Evolutionary conservation across 2,113 vertebrate species (phyloP).

Genomic region (Ciconia maguari): DNA sequence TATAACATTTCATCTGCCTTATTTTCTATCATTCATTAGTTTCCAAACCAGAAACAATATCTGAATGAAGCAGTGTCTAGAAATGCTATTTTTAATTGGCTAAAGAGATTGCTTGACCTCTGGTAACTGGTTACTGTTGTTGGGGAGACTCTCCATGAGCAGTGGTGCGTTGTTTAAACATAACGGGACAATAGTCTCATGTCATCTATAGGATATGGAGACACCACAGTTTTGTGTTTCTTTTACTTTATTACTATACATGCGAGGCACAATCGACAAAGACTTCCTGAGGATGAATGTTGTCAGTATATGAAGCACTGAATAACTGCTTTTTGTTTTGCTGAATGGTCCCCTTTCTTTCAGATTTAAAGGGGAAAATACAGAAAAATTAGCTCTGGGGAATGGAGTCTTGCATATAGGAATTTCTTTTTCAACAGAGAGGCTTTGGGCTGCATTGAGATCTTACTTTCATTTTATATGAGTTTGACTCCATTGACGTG

Average conservation of each 20-base stretch:
- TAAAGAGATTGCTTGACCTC: slow-evolving; percentile 53
- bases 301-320: slow-evolving; percentile 71
- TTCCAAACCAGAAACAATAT: neutral
- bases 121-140: slow-evolving; percentile 60
- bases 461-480: neutral
- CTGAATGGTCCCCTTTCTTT: slow-evolving; percentile 70
- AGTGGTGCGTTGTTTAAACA: slow-evolving; percentile 55
- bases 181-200: slow-evolving; percentile 54
- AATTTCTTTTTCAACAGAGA: neutral
- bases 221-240: slow-evolving; percentile 56
- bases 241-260: slow-evolving; percentile 77
- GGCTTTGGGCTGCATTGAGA: neutral
- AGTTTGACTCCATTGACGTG: neutral
- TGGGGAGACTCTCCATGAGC: slow-evolving; percentile 44
- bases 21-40: neutral
- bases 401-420: neutral
- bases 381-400: neutral
- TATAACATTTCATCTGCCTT: neutral
- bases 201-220: slow-evolving; percentile 62
- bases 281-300: slow-evolving; percentile 72
- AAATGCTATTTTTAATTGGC: slow-evolving; percentile 42
- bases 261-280: slow-evolving; percentile 74
- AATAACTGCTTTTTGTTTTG: slow-evolving; percentile 71
- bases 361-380: slow-evolving; percentile 16
- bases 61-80: slow-evolving; percentile 40